Conservation (phyloP, 2,113 vertebrate species). For the Felis catus region F.catus_Fca126_mat1.0 CM031418.1:141734001-141734500, state of each 20-base stretch:
- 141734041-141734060: background rate
- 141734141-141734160: too few relatives aligned
- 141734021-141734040: background rate
- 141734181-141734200: background rate
- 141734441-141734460: background rate
- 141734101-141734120: background rate
- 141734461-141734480: background rate
- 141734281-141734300: background rate
- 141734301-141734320: background rate
- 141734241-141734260: background rate
- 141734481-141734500: background rate
- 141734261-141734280: rapidly evolving
- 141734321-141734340: background rate
- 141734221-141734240: background rate
- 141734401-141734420: background rate
- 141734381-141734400: background rate
- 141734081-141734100: background rate
- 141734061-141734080: background rate
- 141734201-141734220: background rate
- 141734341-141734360: background rate
- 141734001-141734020: too few relatives aligned
- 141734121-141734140: background rate
- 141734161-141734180: background rate
- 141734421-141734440: background rate
- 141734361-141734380: background rate